Percentiles rank a stretch among this genome's conserved stretches.
These are phyloP conservation scores for Plectropomus leopardus DNA, from an alignment of 2,113 vertebrate species.

Conservation along the genomic window DNA sequence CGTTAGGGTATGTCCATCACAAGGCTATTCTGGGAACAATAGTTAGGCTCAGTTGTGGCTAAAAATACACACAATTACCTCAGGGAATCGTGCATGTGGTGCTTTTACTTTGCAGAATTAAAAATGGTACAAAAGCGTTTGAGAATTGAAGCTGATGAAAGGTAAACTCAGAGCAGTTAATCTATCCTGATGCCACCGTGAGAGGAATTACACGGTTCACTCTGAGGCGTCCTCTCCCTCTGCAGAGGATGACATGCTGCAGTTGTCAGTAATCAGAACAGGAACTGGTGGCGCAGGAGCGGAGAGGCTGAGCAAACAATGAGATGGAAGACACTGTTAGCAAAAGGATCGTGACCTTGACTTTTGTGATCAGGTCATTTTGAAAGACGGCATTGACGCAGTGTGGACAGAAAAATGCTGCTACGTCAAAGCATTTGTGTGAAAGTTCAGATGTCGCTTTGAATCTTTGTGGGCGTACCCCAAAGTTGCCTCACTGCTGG, in stretches of 20 bases:
- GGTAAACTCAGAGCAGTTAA: constrained; percentile 46
- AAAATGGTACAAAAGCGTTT: not conserved
- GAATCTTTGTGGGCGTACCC: constrained; percentile 13
- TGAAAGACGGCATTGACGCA: not conserved
- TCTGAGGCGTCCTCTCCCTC: constrained; percentile 33
- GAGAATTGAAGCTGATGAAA: constrained; percentile 24
- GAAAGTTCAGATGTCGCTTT: not conserved
- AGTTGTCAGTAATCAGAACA: constrained; percentile 48
- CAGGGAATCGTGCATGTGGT: constrained; percentile 11
- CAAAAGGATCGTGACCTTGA: constrained; percentile 23
- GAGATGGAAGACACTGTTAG: constrained; percentile 22
- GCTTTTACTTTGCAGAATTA: constrained; percentile 17
- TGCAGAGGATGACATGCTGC: constrained; percentile 50
- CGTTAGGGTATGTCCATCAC: constrained; percentile 74
- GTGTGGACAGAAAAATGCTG: not conserved
- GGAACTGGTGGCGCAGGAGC: constrained; percentile 14
- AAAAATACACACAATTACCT: constrained; percentile 58
- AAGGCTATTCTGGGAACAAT: constrained; percentile 56
- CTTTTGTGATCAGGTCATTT: constrained; percentile 13
- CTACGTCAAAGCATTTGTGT: not conserved
- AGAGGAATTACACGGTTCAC: constrained; percentile 42
- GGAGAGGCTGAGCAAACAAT: constrained; percentile 23
- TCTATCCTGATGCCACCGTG: constrained; percentile 2
- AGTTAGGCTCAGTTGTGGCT: constrained; percentile 29
- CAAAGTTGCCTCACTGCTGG: constrained; percentile 9